Base-by-base conservation (phyloP, 2,888 invertebrate species). In the Sarcophaga rosellei region DNA sequence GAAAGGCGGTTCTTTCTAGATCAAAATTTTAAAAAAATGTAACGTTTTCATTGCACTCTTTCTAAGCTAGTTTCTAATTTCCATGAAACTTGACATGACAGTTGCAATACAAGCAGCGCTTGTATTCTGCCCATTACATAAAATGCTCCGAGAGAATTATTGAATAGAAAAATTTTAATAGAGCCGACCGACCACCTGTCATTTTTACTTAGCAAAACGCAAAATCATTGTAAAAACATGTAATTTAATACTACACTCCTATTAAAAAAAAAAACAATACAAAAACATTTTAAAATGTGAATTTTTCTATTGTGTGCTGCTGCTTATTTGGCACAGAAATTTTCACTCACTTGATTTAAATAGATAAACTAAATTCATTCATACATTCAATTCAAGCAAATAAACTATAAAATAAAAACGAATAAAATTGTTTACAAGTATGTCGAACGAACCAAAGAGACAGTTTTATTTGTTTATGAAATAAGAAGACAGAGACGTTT, bases 401-500 rank as follows among this genome's bases (percentile, higher is more conserved):
- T n/a, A 66, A 53, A 65, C 59, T 84, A 53, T 53, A 53, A 53
- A 53, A 47, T 15, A 47, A 47, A 12, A 10, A 15, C 3, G 0
- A 53, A 35, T 8, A 10, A 35, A 35, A 35, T 35, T 35, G 8
- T 45, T 35, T 61, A 21, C 35, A 20, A 59, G 63, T 47, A 57
- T 69, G 59, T 45, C 53, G 15, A 53, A 53, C 53, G 53, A 17
- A 17, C 17, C 17, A 53, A 15, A 47, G 53, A 53, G 53, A 53
- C 53, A 53, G 1, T 15, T 15, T 12, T 12, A 8, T 47, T 12
- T 53, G 53, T 53, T 53, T 53, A 76, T 57, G 44, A 74, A 78
- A 76, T 76, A 79, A 80, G 63, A 65, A 65, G 35, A 59, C 77
- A 75, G 44, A 75, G 73, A 79, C 62, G 53, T 62, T 66, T 85